Evolutionary conservation across 1,140 invertebrate genomes (phyloP).

Genomic region (Stegodyphus dumicola): DNA sequence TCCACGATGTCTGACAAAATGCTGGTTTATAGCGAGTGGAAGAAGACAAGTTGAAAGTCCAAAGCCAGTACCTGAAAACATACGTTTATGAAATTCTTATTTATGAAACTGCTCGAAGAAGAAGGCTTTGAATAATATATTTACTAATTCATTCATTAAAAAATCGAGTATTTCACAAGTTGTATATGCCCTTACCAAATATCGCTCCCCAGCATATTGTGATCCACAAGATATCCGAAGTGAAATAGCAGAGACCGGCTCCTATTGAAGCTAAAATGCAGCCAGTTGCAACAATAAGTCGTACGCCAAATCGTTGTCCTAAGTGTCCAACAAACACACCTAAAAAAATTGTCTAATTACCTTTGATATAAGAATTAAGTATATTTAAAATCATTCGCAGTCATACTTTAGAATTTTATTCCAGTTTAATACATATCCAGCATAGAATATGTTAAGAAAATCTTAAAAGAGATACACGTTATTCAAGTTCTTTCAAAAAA

Average conservation of each 20-base stretch:
- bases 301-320: constrained; percentile 39
- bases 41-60: constrained; percentile 66
- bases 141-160: too few species aligned
- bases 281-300: constrained; percentile 46
- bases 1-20: constrained; percentile 66
- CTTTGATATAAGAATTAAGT: neutral
- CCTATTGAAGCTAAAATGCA: constrained; percentile 57
- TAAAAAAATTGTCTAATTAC: neutral
- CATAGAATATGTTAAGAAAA: too few species aligned
- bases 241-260: constrained; percentile 56
- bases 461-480: too few species aligned
- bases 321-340: constrained; percentile 62
- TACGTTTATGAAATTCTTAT: neutral
- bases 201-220: constrained; percentile 59
- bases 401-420: too few species aligned
- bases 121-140: too few species aligned
- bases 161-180: too few species aligned
- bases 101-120: too few species aligned
- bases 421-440: too few species aligned
- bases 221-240: constrained; percentile 44
- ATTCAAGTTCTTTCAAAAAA: too few species aligned
- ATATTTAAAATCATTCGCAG: neutral
- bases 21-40: constrained; percentile 66
- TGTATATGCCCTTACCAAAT: constrained; percentile 45
- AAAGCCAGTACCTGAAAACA: constrained; percentile 66